A percentile compares a stretch with the other conserved stretches of the same genome.
Conservation (phyloP, 2,888 invertebrate genomes). For the Chrysolina haemoptera region DNA sequence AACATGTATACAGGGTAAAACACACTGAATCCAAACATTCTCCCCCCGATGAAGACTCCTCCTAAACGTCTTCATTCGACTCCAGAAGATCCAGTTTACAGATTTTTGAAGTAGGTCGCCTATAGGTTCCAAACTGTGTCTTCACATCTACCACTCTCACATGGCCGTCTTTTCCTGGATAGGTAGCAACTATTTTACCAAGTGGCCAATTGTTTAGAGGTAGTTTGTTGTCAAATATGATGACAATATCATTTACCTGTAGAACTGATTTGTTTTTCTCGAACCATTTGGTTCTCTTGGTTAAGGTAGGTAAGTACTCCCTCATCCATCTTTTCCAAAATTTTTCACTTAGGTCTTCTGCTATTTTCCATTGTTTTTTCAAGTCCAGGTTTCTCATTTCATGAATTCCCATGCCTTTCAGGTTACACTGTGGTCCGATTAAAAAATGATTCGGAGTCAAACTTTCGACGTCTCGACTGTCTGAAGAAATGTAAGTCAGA, state of each 20-base stretch:
- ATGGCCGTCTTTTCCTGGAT: no score
- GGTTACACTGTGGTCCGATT: neutral
- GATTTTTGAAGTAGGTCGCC: constrained; percentile 15
- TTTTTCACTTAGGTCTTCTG: neutral
- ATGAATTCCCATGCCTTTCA: constrained; percentile 5
- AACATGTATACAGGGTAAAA: constrained; percentile 1
- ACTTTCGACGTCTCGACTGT: neutral
- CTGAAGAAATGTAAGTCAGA: constrained; percentile 16
- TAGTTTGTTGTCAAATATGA: constrained; percentile 17
- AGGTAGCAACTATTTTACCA: no score
- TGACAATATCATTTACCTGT: constrained; percentile 4
- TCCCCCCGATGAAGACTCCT: constrained; percentile 14
- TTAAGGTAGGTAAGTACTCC: constrained; percentile 11
- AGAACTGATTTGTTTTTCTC: neutral
- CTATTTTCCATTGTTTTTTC: constrained; percentile 23
- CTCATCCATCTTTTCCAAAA: constrained; percentile 20
- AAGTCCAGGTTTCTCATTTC: neutral
- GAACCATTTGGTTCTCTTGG: constrained; percentile 26
- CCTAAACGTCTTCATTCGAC: constrained; percentile 6
- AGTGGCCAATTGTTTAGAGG: no score
- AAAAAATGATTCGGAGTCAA: constrained; percentile 22
- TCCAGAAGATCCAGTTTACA: constrained; percentile 20
- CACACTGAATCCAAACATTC: constrained; percentile 9
- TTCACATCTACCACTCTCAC: no score
- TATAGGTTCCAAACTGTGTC: no score